phyloP scores from a whole-genome alignment of 2,797 vertebrate species.

The Phaenicophaeus curvirostris region DNA sequence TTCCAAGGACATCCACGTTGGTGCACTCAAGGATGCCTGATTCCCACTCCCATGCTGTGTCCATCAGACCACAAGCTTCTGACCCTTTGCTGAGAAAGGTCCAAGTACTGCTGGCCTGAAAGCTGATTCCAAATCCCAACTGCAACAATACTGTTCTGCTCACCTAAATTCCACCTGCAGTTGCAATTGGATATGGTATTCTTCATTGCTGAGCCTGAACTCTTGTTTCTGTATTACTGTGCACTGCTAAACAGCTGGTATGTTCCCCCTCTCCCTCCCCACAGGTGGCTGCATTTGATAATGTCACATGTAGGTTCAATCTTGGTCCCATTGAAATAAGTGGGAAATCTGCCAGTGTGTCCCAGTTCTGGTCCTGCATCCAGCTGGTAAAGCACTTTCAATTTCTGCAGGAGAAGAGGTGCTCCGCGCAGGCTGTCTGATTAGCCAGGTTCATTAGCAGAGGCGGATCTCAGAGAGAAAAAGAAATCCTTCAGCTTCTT shows the following conservation, averaged over 20 bases:
- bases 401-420: neutral
- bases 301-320: conserved; percentile 57
- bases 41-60: conserved; percentile 57
- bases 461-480: neutral
- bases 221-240: neutral
- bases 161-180: conserved; percentile 70
- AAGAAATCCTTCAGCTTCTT: neutral
- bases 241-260: conserved; percentile 43
- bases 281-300: conserved; percentile 60
- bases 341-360: conserved; percentile 42
- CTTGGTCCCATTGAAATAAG: conserved; percentile 54
- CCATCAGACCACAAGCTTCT: conserved; percentile 44
- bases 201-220: conserved; percentile 49
- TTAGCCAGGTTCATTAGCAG: conserved; percentile 35
- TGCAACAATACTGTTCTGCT: neutral
- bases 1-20: conserved; percentile 24
- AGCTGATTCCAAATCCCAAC: conserved; percentile 49
- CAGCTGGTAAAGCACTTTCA: conserved; percentile 57
- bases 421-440: neutral
- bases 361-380: neutral
- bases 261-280: conserved; percentile 8
- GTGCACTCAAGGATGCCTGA: neutral
- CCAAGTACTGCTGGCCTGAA: conserved; percentile 36
- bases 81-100: conserved; percentile 51
- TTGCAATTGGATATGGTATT: conserved; percentile 63